Base-by-base conservation (phyloP, 64 coral and sea anemone genomes). In the Trachythela sp. region DNA sequence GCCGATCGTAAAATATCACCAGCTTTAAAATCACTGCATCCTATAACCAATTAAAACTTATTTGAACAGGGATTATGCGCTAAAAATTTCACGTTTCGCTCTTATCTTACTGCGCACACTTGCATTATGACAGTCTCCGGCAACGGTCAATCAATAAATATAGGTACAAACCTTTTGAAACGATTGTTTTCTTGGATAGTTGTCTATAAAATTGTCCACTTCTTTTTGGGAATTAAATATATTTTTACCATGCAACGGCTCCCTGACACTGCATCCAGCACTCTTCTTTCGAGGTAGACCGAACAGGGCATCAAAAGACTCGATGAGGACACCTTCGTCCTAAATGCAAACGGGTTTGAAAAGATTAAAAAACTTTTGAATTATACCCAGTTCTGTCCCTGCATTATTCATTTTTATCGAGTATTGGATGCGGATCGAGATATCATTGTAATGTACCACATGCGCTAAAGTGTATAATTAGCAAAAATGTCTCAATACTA, bases 1-100 rank as follows among this genome's bases (percentile, higher is more conserved):
- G 75, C 15, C 33, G 33, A 29, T 18, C 75, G 31, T 80, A 80
- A 80, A 4, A 39, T 22, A 80, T 80, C 75, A 3, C 75, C 75
- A 36, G 75, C 75, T 80, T 36, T 2, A 37, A 80, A 80, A 35
- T 80, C 37, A 80, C 75, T 80, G 34, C 75, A 80, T 80, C 75
- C 75, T 80, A 80, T 39, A 80, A 39, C 30, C 31, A 80, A 80
- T 35, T 15, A 68, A 22, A 68, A 22, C 30, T 4, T n/a, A 68
- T 68, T 68, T 45, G 4, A 45, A 45, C 4, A 11, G 4, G 42
- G 42, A 45, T 11, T 45, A 6, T 45, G 42, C 42, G 4, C 42
- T 6, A 6, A 45, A n/a, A n/a, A 45, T 45, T 4, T 45, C 42
- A 45, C n/a, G 42, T 6, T 45, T 4, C 42, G 11, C 42, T 45